Evolutionary conservation across 2,888 invertebrate genomes (phyloP).

Genomic region (Drosophila greeni): DNA sequence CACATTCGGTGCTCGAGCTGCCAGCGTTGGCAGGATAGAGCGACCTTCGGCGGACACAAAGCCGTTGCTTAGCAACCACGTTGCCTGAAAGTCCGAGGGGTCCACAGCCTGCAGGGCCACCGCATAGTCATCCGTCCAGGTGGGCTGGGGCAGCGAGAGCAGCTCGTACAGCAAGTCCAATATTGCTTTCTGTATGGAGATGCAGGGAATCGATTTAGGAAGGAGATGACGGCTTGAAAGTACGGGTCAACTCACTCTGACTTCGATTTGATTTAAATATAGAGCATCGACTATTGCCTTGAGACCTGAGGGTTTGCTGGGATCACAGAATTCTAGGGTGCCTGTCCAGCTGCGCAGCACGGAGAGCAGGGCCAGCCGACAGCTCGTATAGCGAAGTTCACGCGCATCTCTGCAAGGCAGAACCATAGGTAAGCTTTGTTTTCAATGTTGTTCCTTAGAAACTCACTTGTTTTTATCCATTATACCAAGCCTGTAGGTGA

Average conservation of each 20-base stretch:
- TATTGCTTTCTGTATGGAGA: constrained; percentile 86
- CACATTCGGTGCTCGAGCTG: constrained; percentile 91
- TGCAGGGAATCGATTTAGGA: not conserved
- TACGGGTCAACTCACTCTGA: constrained; percentile 84
- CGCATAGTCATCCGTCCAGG: constrained; percentile 95
- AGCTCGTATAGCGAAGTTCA: constrained; percentile 90
- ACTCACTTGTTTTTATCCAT: constrained; percentile 85
- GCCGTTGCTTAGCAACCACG: constrained; percentile 94
- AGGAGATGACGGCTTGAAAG: not conserved
- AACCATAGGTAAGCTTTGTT: not conserved
- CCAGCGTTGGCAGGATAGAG: constrained; percentile 90
- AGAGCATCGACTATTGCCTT: constrained; percentile 88
- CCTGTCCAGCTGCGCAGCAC: constrained; percentile 95
- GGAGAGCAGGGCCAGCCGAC: constrained; percentile 89
- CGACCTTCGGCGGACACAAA: constrained; percentile 96
- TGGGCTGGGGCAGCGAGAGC: constrained; percentile 90
- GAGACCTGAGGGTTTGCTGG: constrained; percentile 86
- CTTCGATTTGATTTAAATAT: constrained; percentile 92
- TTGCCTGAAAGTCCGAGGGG: constrained; percentile 89
- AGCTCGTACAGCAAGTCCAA: constrained; percentile 94
- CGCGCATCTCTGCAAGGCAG: constrained; percentile 82
- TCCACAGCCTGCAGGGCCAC: constrained; percentile 93
- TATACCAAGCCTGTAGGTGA: constrained; percentile 87
- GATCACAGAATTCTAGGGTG: constrained; percentile 91
- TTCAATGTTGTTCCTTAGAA: accelerated